Conservation (phyloP, 1,140 invertebrate genomes). For the Psilanteris sp. region DNA sequence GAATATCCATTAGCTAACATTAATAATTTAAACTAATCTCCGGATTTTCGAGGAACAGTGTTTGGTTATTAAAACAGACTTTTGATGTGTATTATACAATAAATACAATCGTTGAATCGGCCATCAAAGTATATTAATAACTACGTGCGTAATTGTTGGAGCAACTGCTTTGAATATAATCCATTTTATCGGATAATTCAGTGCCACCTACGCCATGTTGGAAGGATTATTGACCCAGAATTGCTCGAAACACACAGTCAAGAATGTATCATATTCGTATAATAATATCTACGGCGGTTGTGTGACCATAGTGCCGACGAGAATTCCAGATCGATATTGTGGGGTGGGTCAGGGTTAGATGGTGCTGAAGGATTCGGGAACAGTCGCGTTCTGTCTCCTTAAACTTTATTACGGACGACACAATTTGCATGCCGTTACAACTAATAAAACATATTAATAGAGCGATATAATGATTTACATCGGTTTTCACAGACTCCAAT, state of each 20-base stretch:
- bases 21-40: no score
- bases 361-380: constrained; percentile 35
- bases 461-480: background rate
- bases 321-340: constrained; percentile 63
- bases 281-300: constrained; percentile 46
- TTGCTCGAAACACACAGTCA: constrained; percentile 38
- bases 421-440: background rate
- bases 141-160: constrained; percentile 43
- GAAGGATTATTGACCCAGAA: constrained; percentile 63
- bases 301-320: constrained; percentile 27
- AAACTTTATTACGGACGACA: constrained; percentile 7
- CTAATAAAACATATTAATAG: background rate
- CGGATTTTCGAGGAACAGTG: no score
- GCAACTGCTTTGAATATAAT: constrained; percentile 28
- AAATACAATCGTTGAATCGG: constrained; percentile 37
- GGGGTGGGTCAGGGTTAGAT: constrained; percentile 64
- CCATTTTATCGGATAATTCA: constrained; percentile 49
- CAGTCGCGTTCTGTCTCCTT: constrained; percentile 35
- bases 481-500: no score
- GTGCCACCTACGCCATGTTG: constrained; percentile 54
- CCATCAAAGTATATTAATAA: constrained; percentile 35
- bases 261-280: constrained; percentile 53
- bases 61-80: no score
- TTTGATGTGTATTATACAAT: no score
- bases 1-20: no score